phyloP scores from a whole-genome alignment of 2,888 invertebrate species.

The Drosophila histrio region DNA sequence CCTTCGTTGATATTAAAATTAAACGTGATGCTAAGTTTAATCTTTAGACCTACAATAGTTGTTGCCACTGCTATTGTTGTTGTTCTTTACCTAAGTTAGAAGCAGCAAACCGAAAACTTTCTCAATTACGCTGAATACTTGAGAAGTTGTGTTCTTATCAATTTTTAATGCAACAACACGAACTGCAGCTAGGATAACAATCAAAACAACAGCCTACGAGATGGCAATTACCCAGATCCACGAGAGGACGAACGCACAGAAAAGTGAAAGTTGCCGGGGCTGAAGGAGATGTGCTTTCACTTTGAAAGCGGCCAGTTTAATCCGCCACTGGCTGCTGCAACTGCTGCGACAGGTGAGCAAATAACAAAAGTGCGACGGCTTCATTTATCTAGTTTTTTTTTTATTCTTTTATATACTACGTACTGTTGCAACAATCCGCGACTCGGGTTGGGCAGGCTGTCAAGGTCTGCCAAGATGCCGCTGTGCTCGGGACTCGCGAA shows the following conservation, averaged over 20 bases:
- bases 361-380: conserved; percentile 40
- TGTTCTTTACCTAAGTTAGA: not conserved
- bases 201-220: conserved; percentile 18
- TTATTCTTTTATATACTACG: not conserved
- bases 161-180: conserved; percentile 48
- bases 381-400: conserved; percentile 31
- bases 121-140: conserved; percentile 42
- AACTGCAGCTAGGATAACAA: conserved; percentile 32
- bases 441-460: conserved; percentile 25
- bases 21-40: not conserved
- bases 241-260: not conserved
- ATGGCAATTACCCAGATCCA: conserved; percentile 31
- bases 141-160: conserved; percentile 39
- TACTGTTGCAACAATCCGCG: conserved; percentile 38
- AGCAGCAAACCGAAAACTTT: conserved; percentile 29
- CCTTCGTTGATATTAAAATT: not conserved
- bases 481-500: conserved; percentile 43
- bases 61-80: not conserved
- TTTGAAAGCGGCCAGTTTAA: conserved; percentile 4
- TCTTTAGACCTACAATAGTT: not conserved
- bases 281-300: conserved; percentile 32
- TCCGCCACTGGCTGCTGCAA: conserved; percentile 12
- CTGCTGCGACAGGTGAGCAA: conserved; percentile 35
- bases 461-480: conserved; percentile 49
- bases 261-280: conserved; percentile 43